These are phyloP conservation scores for Eurystomus gularis DNA, from an alignment of 2,113 vertebrate genomes.

Conservation along the genomic window DNA sequence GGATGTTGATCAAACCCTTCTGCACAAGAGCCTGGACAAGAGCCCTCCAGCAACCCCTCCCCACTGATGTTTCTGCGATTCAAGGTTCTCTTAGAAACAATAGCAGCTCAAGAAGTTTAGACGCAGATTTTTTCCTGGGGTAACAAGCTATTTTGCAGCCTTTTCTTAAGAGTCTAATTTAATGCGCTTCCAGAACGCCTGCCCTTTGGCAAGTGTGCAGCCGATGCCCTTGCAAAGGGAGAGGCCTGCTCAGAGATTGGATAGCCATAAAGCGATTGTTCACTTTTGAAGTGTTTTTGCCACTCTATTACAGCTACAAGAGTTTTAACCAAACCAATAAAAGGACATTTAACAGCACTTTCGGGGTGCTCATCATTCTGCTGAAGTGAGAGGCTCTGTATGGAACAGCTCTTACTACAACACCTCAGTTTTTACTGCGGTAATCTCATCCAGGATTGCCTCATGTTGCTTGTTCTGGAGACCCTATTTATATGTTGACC, in stretches of 20 bases:
- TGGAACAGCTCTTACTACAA: not conserved
- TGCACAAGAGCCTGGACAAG: not conserved
- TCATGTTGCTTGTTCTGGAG: accelerated
- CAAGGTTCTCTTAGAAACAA: not conserved
- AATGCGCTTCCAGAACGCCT: accelerated
- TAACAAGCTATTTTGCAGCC: not conserved
- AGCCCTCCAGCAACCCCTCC: not conserved
- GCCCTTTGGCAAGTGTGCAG: not conserved
- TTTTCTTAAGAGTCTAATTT: not conserved
- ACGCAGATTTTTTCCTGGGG: not conserved
- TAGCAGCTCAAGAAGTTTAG: not conserved
- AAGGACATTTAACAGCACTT: not conserved
- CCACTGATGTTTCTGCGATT: accelerated
- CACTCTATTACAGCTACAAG: not conserved
- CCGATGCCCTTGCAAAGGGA: not conserved
- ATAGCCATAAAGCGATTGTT: not conserved
- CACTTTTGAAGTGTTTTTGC: not conserved
- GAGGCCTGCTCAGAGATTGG: not conserved
- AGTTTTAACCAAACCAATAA: not conserved
- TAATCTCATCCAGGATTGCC: not conserved
- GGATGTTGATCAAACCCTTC: not conserved
- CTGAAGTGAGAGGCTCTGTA: not conserved
- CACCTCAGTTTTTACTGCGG: not conserved
- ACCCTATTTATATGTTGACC: not conserved
- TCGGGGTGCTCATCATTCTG: not conserved